These are phyloP conservation scores for Anagrus nilaparvatae DNA, from an alignment of 1,140 invertebrate species.

Conservation along the genomic window DNA sequence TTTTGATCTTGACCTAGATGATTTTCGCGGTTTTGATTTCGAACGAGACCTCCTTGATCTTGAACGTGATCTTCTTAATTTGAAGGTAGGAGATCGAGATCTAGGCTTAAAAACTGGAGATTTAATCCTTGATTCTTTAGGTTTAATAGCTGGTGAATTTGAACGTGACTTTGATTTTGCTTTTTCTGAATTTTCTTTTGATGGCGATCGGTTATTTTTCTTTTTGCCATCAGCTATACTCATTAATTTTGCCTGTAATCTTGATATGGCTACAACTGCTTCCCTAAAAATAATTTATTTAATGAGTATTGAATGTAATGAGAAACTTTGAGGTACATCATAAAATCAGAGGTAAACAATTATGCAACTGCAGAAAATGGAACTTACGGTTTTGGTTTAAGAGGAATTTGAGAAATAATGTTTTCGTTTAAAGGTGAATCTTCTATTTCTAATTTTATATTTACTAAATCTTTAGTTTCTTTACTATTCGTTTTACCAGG, in stretches of 20 bases:
- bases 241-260: conserved; percentile 50
- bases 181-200: conserved; percentile 14
- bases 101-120: conserved; percentile 29
- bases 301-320: conserved; percentile 4
- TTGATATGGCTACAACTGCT: conserved; percentile 43
- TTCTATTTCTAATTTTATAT: conserved; percentile 35
- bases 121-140: conserved; percentile 32
- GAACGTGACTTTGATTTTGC: conserved; percentile 32
- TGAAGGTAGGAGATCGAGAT: conserved; percentile 29
- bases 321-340: no score
- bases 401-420: conserved; percentile 34
- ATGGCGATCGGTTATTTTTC: conserved; percentile 36
- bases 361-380: not conserved
- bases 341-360: not conserved
- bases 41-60: conserved; percentile 20
- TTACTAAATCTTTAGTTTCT: conserved; percentile 31
- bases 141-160: conserved; percentile 27
- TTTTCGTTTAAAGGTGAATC: conserved; percentile 36
- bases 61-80: conserved; percentile 28
- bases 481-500: conserved; percentile 34
- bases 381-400: conserved; percentile 40
- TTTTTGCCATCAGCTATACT: conserved; percentile 46
- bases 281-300: conserved; percentile 28
- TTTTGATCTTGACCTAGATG: conserved; percentile 15
- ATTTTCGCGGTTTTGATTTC: conserved; percentile 22